phyloP scores from a whole-genome alignment of 1,140 invertebrate genomes.

The Elymnias hypermnestra region DNA sequence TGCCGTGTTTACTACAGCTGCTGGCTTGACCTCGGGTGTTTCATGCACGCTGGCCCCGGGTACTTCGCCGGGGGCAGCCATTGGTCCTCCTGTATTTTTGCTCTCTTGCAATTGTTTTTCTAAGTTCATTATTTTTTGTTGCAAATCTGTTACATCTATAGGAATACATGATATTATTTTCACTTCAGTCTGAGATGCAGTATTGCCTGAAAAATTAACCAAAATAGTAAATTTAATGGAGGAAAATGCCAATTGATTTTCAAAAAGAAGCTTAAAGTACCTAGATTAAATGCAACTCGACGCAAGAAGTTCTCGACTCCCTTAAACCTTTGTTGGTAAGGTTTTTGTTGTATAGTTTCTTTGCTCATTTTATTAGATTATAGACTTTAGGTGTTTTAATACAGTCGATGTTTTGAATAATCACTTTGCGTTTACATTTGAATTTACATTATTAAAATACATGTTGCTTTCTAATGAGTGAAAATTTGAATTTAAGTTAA shows the following conservation, averaged over 20 bases:
- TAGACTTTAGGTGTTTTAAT: no score
- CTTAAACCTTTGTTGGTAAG: slow-evolving; percentile 44
- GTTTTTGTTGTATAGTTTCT: slow-evolving; percentile 27
- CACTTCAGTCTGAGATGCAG: slow-evolving; percentile 63
- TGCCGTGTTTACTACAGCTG: slow-evolving; percentile 14
- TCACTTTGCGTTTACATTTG: no score
- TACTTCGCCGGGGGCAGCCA: not conserved
- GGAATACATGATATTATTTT: slow-evolving; percentile 69
- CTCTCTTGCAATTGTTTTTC: slow-evolving; percentile 44
- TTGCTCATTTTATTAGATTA: slow-evolving; percentile 42
- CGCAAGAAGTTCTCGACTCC: slow-evolving; percentile 58
- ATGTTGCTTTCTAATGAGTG: no score
- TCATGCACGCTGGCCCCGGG: no score
- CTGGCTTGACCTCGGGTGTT: no score
- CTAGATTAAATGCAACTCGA: slow-evolving; percentile 60
- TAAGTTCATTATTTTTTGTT: slow-evolving; percentile 51
- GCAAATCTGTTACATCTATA: slow-evolving; percentile 62
- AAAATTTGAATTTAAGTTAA: no score
- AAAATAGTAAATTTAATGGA: not conserved
- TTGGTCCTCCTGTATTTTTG: not conserved
- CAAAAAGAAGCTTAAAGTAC: slow-evolving; percentile 19
- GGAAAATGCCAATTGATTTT: not conserved
- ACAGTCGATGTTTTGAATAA: no score
- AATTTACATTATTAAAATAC: no score
- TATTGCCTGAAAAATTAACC: slow-evolving; percentile 44